These are phyloP conservation scores for Epirrhoe alternata DNA, from an alignment of 2,888 invertebrate genomes.

Conservation along the genomic window DNA sequence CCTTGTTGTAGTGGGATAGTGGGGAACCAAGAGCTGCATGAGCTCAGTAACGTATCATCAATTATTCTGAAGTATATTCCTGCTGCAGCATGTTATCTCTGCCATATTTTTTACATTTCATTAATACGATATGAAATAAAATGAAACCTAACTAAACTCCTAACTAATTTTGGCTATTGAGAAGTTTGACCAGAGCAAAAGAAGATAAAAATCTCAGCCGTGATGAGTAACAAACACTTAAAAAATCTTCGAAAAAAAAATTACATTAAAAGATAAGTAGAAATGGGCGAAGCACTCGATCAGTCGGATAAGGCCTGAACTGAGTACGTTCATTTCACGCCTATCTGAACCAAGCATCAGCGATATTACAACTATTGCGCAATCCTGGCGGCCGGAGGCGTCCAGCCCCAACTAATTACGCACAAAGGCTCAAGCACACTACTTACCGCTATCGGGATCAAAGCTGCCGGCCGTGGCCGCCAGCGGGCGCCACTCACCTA, in stretches of 20 bases:
- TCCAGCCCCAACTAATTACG: conserved; percentile 20
- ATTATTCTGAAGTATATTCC: too few relatives aligned
- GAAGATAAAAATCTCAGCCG: background rate
- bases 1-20: background rate
- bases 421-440: conserved; percentile 26
- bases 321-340: conserved; percentile 3
- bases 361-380: conserved; percentile 6
- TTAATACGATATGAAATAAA: too few relatives aligned
- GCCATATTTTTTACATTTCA: too few relatives aligned
- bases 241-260: background rate
- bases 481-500: conserved; percentile 1
- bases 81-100: too few relatives aligned
- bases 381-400: conserved; percentile 18
- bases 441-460: conserved; percentile 25
- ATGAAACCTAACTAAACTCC: too few relatives aligned
- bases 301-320: background rate
- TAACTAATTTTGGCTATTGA: too few relatives aligned
- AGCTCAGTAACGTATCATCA: too few relatives aligned
- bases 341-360: background rate
- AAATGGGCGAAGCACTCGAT: background rate
- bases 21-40: background rate
- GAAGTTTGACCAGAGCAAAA: background rate
- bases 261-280: background rate
- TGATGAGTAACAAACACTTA: background rate
- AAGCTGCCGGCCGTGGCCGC: conserved; percentile 3